Percentiles rank a stretch among this genome's conserved stretches.
Conservation (phyloP, 2,113 vertebrate species). For the Ailuropoda melanoleuca region DNA sequence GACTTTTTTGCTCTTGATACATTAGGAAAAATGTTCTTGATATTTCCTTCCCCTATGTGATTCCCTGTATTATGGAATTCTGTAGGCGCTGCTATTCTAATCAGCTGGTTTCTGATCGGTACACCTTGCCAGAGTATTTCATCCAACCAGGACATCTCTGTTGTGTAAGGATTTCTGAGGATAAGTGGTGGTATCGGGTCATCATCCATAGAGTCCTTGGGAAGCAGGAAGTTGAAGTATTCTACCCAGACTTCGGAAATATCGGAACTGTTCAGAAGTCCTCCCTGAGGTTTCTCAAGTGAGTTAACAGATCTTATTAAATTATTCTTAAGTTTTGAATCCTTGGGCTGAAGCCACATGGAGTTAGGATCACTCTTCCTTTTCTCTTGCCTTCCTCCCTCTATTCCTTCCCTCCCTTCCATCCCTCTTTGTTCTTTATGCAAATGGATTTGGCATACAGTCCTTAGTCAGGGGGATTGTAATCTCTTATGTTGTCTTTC, state of each 20-base stretch:
- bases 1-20: neutral
- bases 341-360: neutral
- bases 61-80: slow-evolving; percentile 33
- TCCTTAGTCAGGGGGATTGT: neutral
- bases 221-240: slow-evolving; percentile 90
- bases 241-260: slow-evolving; percentile 93
- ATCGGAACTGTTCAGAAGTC: slow-evolving; percentile 83
- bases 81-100: slow-evolving; percentile 90
- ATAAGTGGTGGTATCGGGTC: slow-evolving; percentile 94
- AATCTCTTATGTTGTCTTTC: neutral
- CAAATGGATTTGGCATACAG: neutral
- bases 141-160: slow-evolving; percentile 92
- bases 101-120: slow-evolving; percentile 88
- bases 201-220: slow-evolving; percentile 89
- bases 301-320: slow-evolving; percentile 66
- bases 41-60: neutral
- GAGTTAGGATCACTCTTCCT: neutral
- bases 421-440: neutral
- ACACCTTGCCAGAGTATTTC: slow-evolving; percentile 87
- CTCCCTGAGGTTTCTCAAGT: slow-evolving; percentile 95
- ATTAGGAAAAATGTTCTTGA: neutral
- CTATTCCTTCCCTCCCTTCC: neutral
- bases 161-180: slow-evolving; percentile 84
- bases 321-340: neutral
- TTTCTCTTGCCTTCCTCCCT: neutral